Percentiles rank a stretch among this genome's conserved stretches.
Evolutionary conservation across 2,797 vertebrate species (phyloP).

Genomic region (Pseudochirops corinnae): DNA sequence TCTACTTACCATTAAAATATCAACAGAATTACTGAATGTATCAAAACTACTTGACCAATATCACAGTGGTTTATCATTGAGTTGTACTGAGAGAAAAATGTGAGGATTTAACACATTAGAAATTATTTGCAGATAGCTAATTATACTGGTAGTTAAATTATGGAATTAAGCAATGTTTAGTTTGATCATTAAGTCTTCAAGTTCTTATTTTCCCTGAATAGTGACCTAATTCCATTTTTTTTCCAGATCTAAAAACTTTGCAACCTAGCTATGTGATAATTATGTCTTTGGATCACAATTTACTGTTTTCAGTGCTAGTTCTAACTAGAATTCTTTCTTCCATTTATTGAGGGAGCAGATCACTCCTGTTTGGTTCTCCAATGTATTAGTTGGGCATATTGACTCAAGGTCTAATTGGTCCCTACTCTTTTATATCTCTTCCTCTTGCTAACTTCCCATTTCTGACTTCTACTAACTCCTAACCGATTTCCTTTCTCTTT

Average conservation of each 20-base stretch:
- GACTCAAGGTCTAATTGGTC: neutral
- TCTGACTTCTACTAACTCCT: neutral
- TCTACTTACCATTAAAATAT: neutral
- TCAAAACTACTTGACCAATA: neutral
- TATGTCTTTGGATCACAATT: neutral
- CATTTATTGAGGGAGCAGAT: neutral
- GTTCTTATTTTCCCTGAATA: neutral
- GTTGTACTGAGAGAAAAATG: neutral
- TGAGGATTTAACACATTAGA: neutral
- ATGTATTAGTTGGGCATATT: neutral
- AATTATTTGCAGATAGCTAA: neutral
- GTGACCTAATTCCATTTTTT: neutral
- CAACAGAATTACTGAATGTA: neutral
- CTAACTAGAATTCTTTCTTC: slow-evolving; percentile 4
- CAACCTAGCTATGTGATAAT: neutral
- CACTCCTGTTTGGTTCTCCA: slow-evolving; percentile 13
- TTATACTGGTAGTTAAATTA: neutral
- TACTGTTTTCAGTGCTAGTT: neutral
- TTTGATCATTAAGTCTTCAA: neutral
- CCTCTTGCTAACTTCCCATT: neutral
- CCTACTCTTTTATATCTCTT: neutral
- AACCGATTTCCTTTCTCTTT: neutral
- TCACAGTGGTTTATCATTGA: neutral
- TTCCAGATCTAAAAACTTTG: neutral
- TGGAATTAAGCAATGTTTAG: neutral